Percentiles rank a stretch among this genome's conserved stretches.
These are phyloP conservation scores for Acropora yongei DNA, from an alignment of 64 coral and sea anemone genomes.

Conservation along the genomic window DNA sequence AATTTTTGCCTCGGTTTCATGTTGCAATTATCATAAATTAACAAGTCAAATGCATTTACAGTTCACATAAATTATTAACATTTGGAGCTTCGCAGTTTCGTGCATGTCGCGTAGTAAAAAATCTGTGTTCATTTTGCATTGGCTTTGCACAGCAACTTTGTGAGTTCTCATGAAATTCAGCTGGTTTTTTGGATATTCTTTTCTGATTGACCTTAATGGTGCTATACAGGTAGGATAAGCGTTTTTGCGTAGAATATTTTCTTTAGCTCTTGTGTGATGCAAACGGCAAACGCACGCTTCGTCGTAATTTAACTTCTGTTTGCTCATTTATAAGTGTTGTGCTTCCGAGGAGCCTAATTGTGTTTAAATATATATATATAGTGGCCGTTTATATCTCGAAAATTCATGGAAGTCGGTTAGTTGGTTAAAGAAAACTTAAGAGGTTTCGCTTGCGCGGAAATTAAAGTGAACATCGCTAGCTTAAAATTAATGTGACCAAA, in stretches of 20 bases:
- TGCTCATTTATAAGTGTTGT: conserved; percentile 41
- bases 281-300: conserved; percentile 20
- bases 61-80: conserved; percentile 39
- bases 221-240: conserved; percentile 31
- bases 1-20: conserved; percentile 1
- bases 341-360: conserved; percentile 25
- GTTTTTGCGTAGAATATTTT: neutral
- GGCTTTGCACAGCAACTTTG: conserved; percentile 25
- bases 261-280: neutral
- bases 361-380: conserved; percentile 28
- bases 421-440: neutral
- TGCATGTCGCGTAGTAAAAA: neutral
- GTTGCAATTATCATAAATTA: conserved; percentile 42
- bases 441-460: neutral
- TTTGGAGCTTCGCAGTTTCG: conserved; percentile 24
- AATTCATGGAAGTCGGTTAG: neutral
- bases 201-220: conserved; percentile 57
- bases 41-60: conserved; percentile 39
- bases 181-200: conserved; percentile 40
- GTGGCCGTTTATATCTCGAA: conserved; percentile 9
- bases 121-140: conserved; percentile 1
- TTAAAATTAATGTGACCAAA: neutral
- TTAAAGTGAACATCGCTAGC: neutral
- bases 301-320: conserved; percentile 46
- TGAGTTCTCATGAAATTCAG: conserved; percentile 17